Evolutionary conservation across 2,113 vertebrate genomes (phyloP).

Genomic region (Salvelinus namaycush): DNA sequence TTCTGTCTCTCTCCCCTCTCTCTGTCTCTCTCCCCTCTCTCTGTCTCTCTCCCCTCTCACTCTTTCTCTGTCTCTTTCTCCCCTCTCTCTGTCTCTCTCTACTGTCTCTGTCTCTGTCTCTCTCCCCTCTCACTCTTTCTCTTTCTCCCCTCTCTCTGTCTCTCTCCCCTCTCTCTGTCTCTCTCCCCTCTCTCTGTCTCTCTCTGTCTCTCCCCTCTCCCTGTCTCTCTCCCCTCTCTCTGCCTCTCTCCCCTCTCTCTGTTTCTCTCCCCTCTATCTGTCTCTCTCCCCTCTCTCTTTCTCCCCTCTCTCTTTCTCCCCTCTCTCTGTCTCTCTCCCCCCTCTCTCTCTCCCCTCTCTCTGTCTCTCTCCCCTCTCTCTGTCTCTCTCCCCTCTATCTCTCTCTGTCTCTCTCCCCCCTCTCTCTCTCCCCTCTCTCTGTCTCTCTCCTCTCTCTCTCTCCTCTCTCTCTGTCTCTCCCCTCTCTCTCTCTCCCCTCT

Average conservation of each 20-base stretch:
- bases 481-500: neutral
- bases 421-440: neutral
- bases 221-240: neutral
- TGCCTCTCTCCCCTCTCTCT: no score
- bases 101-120: neutral
- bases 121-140: conserved; percentile 1
- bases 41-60: neutral
- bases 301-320: no score
- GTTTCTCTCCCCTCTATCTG: neutral
- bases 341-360: neutral
- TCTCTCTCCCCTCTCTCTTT: neutral
- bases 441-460: neutral
- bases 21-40: no score
- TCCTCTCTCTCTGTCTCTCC: no score
- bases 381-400: neutral
- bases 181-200: neutral
- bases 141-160: no score
- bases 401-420: neutral
- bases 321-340: neutral
- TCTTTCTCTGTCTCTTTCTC: no score
- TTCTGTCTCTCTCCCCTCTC: neutral
- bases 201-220: neutral
- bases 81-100: neutral
- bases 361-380: neutral
- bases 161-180: neutral